Evolutionary conservation across 2,888 invertebrate species (phyloP), one percentile per base, ranked within the genome.

Genomic region (Tyria jacobaeae): DNA sequence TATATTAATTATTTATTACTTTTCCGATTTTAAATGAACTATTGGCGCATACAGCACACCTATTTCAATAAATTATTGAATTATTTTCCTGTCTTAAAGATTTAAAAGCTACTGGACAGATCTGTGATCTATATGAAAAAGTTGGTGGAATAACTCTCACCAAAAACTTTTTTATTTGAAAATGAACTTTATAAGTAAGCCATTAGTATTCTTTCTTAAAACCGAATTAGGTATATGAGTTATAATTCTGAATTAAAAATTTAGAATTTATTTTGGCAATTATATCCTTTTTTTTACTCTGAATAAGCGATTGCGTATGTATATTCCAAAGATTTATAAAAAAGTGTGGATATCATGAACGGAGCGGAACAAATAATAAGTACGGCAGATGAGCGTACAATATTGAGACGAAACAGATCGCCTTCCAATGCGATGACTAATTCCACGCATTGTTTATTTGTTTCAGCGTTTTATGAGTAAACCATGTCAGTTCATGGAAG

Each of bases 381-480:
- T 67, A 60, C 63, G 67, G 75, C 83, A 83, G 82, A 82, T 83
- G 83, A 78, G 69, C 78, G 76, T 79, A 74, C 79, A 81, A 79
- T 83, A 85, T 83, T 87, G 89, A 88, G 81, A 86, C 76, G 82
- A 80, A 86, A 73, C 89, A 88, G 88, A 85, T 83, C 82, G 83
- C 71, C 76, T 76, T 73, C 73, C 72, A 73, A 73, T 70, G 60
- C 70, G 71, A 82, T 84, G 82, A 84, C 80, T 83, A 85, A 84
- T 82, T 80, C 81, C 68, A 61, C 67, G 60, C 71, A 73, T 84
- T 87, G 86, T 89, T 89, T 89, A 85, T 90, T 89, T 88, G 86
- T 81, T 81, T 79, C 80, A 79, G 70, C 77, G 53, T 82, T 86
- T 89, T 88, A 89, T 89, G 87, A 86, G 88, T 84, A 86, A 86